Conservation (phyloP, 2,888 invertebrate species). For the Neria commutata region DNA sequence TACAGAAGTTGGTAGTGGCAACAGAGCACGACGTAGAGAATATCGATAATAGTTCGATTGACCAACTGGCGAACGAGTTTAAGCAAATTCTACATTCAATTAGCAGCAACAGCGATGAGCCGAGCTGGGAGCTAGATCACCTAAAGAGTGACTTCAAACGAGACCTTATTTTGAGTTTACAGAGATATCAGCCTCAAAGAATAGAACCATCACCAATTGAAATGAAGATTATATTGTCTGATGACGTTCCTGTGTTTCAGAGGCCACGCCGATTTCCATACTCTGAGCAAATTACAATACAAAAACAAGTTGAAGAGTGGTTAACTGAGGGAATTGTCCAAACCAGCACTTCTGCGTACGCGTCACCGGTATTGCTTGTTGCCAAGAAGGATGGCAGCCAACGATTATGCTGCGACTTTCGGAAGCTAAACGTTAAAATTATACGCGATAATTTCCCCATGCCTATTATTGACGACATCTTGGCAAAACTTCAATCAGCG, state of each 20-base stretch:
- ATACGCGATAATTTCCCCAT: slow-evolving; percentile 17
- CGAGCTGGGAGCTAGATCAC: too few relatives aligned
- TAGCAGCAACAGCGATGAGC: too few relatives aligned
- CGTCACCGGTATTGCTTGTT: slow-evolving; percentile 25
- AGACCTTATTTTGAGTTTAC: not conserved
- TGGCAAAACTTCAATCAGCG: slow-evolving; percentile 17
- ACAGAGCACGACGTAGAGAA: not conserved
- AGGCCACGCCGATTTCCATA: slow-evolving; percentile 7
- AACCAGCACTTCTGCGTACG: slow-evolving; percentile 13
- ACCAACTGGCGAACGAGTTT: too few relatives aligned
- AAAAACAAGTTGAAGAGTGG: slow-evolving; percentile 14
- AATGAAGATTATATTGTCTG: not conserved
- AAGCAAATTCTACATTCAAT: too few relatives aligned
- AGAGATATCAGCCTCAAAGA: slow-evolving; percentile 20
- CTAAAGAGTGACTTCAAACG: too few relatives aligned
- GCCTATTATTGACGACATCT: slow-evolving; percentile 15
- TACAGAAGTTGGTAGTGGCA: not conserved
- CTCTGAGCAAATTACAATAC: not conserved
- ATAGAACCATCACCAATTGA: slow-evolving; percentile 9
- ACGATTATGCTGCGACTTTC: slow-evolving; percentile 26
- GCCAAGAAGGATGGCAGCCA: slow-evolving; percentile 24
- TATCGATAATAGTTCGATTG: too few relatives aligned
- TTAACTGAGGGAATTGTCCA: slow-evolving; percentile 9
- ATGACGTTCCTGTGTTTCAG: slow-evolving; percentile 12
- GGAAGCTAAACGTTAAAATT: slow-evolving; percentile 16